Evolutionary conservation across 2,888 invertebrate genomes (phyloP), one percentile per base, ranked within the genome.

Genomic region (Noctua pronuba): DNA sequence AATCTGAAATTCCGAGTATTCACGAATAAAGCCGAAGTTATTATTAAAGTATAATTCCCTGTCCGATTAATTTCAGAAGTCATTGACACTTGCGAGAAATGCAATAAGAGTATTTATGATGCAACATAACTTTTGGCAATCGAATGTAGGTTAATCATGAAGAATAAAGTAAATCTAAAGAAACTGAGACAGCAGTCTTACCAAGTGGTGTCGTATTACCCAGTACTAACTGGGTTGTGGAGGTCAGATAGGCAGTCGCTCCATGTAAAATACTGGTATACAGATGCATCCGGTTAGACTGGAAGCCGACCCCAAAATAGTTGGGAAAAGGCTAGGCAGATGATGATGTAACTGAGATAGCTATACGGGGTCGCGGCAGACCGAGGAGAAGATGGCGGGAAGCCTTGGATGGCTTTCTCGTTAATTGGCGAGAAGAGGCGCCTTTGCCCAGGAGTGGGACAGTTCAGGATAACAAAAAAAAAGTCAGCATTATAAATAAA

Each of bases 1-100:
- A 84, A 86, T 79, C 65, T 52, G 41, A 83, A n/a, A 83, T 86
- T 67, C 79, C 66, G 21, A 68, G 73, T 52, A 84, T 49, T 65
- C 41, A 55, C 71, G 60, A 85, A 65, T 41, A 38, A 60, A 79
- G 35, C 52, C 16, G 60, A 55, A 73, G 70, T 72, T 60, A n/a
- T 62, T 62, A 62, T 62, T 62, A 24, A 35, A 66, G 11, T 67
- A 35, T 60, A 69, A 72, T 67, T 58, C 68, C 31, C 58, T 55
- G 60, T 49, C 35, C n/a, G 31, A 85, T 72, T 46, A 52, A 49
- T 75, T 68, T 49, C 7, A 55, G 24, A 67, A 64, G 44, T 28
- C 58, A 64, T 64, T 73, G 80, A 67, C 69, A 66, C 38, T 68
- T 24, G n/a, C 31, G 49, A 69, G 67, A 62, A 72, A 49, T 44